A percentile compares a stretch with the other conserved stretches of the same genome.
Conservation (phyloP, 2,888 invertebrate genomes). For the Ophion obscuratus region DNA sequence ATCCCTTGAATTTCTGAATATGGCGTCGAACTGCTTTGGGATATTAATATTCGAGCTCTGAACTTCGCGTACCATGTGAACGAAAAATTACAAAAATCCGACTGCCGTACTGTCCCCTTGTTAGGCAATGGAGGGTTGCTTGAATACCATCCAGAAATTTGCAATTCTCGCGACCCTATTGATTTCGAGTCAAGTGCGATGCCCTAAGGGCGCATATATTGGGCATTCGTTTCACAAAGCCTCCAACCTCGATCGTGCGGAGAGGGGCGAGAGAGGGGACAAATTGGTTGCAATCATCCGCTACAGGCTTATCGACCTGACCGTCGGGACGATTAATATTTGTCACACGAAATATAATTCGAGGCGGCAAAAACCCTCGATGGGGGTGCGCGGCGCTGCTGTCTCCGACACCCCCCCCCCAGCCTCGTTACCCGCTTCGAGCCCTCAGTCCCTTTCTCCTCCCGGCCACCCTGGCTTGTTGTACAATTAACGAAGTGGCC, state of each 20-base stretch:
- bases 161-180: not conserved
- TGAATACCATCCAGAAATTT: not conserved
- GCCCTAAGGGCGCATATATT: not conserved
- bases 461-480: not conserved
- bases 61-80: too few relatives aligned
- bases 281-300: conserved; percentile 58
- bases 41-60: too few relatives aligned
- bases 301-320: conserved; percentile 52
- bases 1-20: too few relatives aligned
- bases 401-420: not conserved
- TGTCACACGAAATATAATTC: conserved; percentile 55
- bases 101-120: too few relatives aligned
- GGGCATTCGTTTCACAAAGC: conserved; percentile 36
- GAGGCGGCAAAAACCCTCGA: conserved; percentile 19
- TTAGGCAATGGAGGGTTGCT: not conserved
- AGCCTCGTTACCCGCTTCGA: too few relatives aligned
- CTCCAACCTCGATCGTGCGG: conserved; percentile 35
- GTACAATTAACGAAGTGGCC: conserved; percentile 30
- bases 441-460: not conserved
- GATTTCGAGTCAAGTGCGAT: not conserved
- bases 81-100: too few relatives aligned
- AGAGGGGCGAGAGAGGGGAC: conserved; percentile 2
- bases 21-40: too few relatives aligned
- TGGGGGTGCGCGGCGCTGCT: conserved; percentile 1
- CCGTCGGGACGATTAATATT: conserved; percentile 53